phyloP scores from a whole-genome alignment of 2,888 invertebrate species.

The Cataglyphis cursor region DNA sequence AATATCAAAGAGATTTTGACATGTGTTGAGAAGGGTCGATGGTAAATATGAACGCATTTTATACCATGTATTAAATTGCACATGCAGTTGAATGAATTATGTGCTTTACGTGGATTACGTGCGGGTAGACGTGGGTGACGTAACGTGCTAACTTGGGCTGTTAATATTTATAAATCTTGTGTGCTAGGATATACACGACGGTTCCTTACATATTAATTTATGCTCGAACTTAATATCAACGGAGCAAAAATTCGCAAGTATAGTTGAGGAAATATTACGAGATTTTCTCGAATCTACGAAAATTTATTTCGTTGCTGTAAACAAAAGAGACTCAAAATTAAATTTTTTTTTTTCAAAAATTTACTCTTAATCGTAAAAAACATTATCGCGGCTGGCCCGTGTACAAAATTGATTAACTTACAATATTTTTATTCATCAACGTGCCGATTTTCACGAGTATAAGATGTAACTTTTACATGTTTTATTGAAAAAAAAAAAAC shows the following conservation, averaged over 20 bases:
- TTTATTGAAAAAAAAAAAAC: not conserved
- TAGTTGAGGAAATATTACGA: constrained; percentile 6
- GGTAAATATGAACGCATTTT: constrained; percentile 16
- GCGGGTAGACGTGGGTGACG: constrained; percentile 34
- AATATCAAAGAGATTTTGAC: constrained; percentile 4
- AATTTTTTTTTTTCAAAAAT: constrained; percentile 20
- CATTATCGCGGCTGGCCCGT: constrained; percentile 27
- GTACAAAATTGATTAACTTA: not conserved
- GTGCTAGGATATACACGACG: constrained; percentile 19
- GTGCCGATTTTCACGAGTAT: not conserved
- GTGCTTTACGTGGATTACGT: constrained; percentile 10
- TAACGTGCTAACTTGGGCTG: constrained; percentile 47
- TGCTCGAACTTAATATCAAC: constrained; percentile 46
- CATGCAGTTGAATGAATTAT: not conserved
- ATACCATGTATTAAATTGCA: constrained; percentile 28
- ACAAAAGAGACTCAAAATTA: not conserved
- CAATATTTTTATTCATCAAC: not conserved
- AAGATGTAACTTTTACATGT: not conserved
- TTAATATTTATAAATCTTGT: constrained; percentile 55
- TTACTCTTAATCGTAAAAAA: not conserved
- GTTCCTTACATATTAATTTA: constrained; percentile 41
- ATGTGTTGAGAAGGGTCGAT: constrained; percentile 18
- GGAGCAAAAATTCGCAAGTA: constrained; percentile 11
- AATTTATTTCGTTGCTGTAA: constrained; percentile 16
- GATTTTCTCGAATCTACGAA: not conserved